phyloP scores from a whole-genome alignment of 2,113 vertebrate genomes.

The Microtus montanus region DNA sequence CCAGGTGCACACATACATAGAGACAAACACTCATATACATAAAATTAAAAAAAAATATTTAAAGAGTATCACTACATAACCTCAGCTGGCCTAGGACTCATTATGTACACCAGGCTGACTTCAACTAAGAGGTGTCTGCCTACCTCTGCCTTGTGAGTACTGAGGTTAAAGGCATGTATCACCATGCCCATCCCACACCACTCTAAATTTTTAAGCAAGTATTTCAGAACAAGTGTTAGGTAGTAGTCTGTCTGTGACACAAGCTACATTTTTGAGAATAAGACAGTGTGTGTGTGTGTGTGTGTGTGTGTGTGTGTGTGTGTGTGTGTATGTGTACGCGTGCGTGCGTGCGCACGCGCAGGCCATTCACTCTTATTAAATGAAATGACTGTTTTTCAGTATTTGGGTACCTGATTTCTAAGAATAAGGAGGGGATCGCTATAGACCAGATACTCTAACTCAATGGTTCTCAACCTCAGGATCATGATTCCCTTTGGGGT shows the following conservation, averaged over 20 bases:
- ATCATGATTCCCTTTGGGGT: not conserved
- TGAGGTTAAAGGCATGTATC: not conserved
- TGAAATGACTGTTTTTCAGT: not conserved
- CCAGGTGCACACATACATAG: not conserved
- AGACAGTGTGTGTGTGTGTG: not conserved
- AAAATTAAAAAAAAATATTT: not conserved
- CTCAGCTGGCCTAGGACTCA: not conserved
- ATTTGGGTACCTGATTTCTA: not conserved
- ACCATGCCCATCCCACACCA: not conserved
- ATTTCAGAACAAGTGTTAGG: not conserved
- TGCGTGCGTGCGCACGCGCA: too few relatives aligned
- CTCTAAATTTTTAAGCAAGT: not conserved
- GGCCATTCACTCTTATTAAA: not conserved
- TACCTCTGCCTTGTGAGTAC: not conserved
- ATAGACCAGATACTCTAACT: not conserved
- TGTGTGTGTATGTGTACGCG: too few relatives aligned
- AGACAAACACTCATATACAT: not conserved
- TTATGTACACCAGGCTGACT: not conserved
- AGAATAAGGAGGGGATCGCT: not conserved
- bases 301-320: too few relatives aligned
- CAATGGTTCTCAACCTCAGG: not conserved
- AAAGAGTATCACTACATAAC: not conserved
- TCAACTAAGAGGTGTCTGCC: not conserved
- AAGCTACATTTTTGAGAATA: not conserved
- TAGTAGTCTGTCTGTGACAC: not conserved